Evolutionary conservation across 1,140 invertebrate species (phyloP), one percentile per base, ranked within the genome.

Genomic region (Phortica variegata): DNA sequence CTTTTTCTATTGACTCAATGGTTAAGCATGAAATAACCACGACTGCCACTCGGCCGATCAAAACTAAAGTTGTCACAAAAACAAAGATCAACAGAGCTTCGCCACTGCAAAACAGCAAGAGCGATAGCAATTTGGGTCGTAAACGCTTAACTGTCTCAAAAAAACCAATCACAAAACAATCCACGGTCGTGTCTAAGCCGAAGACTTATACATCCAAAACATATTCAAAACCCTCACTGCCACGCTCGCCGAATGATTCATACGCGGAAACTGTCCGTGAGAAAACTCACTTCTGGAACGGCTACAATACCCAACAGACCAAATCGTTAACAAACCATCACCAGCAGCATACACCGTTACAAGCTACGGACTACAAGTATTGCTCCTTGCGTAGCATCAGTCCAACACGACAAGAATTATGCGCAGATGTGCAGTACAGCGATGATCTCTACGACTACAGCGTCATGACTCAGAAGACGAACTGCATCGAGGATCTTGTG

Each of bases 1-100:
- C 74, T 12, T 76, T 63, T 46, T 76, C 73, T 4, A 56, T 76
- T 12, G 73, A 75, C 5, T 75, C 73, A 3, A 40, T 68, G 33
- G 53, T 52, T 20, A 47, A 52, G 3, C 49, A 53, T n/a, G 63
- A 66, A 26, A 54, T 50, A 6, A 50, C 54, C 23, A 49, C 61
- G 13, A 56, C 57, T 9, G 57, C 54, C n/a, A n/a, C n/a, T n/a
- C n/a, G n/a, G 10, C 59, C 51, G 10, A 60, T 66, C 33, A 62
- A 59, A 12, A 66, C 56, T 9, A 61, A 71, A 39, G 41, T 65
- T 43, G 39, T 21, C 18, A 49, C 58, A 23, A 70, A 59, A 40
- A 65, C 41, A 20, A 73, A 26, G 70, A 6, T n/a, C 8, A 49
- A 41, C 5, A 32, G 43, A 1, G 20, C 37, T 15, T 34, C 43